These are phyloP conservation scores for Xanthorhoe spadicearia DNA, from an alignment of 2,888 invertebrate genomes.

Conservation along the genomic window DNA sequence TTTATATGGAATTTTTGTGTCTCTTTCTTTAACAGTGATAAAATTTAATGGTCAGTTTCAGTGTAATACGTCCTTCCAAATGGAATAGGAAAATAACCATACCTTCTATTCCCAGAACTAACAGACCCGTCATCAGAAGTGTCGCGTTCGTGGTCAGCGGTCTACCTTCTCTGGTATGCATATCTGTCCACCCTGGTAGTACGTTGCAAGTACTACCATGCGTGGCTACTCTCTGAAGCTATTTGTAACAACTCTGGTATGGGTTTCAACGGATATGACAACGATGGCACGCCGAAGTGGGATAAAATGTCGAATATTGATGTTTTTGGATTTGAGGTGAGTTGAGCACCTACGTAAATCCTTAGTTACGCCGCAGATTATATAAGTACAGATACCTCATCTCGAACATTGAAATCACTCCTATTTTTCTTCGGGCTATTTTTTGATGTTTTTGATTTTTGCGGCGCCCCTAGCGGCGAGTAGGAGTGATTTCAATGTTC, in stretches of 20 bases:
- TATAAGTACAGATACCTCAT: too few relatives aligned
- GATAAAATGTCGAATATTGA: constrained; percentile 97
- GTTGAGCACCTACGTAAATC: too few relatives aligned
- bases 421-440: too few relatives aligned
- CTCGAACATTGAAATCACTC: too few relatives aligned
- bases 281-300: constrained; percentile 92
- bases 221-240: constrained; percentile 98
- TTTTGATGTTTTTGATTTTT: too few relatives aligned
- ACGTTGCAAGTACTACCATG: constrained; percentile 97
- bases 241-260: constrained; percentile 98
- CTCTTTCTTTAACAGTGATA: too few relatives aligned
- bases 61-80: not conserved
- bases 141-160: constrained; percentile 77
- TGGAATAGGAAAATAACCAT: not conserved
- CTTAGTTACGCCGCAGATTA: too few relatives aligned
- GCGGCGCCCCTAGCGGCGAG: too few relatives aligned
- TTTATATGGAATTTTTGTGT: too few relatives aligned
- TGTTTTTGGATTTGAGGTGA: constrained; percentile 94
- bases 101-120: constrained; percentile 57
- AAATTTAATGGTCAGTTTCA: too few relatives aligned
- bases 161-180: constrained; percentile 86
- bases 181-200: constrained; percentile 92
- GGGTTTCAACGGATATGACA: constrained; percentile 93
- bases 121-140: constrained; percentile 77
- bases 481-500: too few relatives aligned